phyloP scores from a whole-genome alignment of 2,888 invertebrate genomes.

The Chelonus formosanus region DNA sequence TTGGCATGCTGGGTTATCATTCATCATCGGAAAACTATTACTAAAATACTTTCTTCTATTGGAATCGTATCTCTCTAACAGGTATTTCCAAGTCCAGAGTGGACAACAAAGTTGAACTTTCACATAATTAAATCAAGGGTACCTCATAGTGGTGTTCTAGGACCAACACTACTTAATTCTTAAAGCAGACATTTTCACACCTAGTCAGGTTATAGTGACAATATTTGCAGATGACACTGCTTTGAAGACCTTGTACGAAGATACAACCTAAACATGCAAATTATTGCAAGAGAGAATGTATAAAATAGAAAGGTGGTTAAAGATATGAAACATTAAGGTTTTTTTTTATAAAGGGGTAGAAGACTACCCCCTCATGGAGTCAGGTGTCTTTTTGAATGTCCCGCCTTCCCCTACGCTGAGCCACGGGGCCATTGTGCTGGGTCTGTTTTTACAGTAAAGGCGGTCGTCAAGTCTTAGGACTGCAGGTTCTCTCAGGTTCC shows the following conservation, averaged over 20 bases:
- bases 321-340: constrained; percentile 44
- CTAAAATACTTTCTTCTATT: constrained; percentile 26
- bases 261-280: constrained; percentile 1
- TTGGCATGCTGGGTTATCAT: neutral
- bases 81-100: constrained; percentile 4
- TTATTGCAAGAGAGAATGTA: constrained; percentile 7
- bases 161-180: constrained; percentile 19
- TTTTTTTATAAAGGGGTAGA: too few relatives aligned
- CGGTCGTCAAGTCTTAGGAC: too few relatives aligned
- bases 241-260: neutral
- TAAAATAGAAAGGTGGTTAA: constrained; percentile 37
- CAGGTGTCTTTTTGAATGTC: too few relatives aligned
- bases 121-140: constrained; percentile 31
- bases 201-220: neutral
- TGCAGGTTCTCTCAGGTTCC: too few relatives aligned
- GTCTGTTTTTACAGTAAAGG: too few relatives aligned
- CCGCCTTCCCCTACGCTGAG: too few relatives aligned
- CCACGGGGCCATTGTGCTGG: too few relatives aligned
- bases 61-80: constrained; percentile 5
- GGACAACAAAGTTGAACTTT: neutral
- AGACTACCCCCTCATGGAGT: too few relatives aligned
- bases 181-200: constrained; percentile 12
- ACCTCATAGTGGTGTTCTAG: constrained; percentile 23
- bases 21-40: constrained; percentile 15
- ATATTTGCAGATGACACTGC: constrained; percentile 31